Evolutionary conservation across 2,888 invertebrate genomes (phyloP), one percentile per base, ranked within the genome.

Genomic region (Xanthorhoe spadicearia): DNA sequence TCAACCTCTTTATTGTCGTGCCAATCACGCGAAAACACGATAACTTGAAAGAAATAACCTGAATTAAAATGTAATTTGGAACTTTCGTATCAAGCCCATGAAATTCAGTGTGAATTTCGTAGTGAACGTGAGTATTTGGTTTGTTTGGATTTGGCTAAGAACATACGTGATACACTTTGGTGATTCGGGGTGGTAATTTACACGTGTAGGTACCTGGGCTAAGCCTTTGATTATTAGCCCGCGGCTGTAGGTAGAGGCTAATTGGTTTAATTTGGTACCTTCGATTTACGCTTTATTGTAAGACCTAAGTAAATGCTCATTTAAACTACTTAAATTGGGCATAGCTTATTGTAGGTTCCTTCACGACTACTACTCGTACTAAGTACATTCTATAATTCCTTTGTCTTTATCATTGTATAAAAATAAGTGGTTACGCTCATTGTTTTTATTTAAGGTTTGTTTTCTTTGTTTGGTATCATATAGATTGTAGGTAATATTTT

Each of bases 121-220:
- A 61, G 67, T 59, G 49, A 74, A 60, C 59, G 77, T 77, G 68
- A 75, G 77, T 77, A 74, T 67, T 15, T 59, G 32, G 62, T 63
- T 52, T 65, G 8, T 55, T 61, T 56, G 32, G 48, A 62, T 66
- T 63, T 58, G 1, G 54, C 23, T 18, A 54, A 49, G 55, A 18
- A 23, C 46, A 57, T 15, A 60, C 53, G 46, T 23, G 23, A 23
- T 23, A 23, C 23, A 57, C 46, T 61, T 28, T 60, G 56, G 65
- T 62, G 62, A 60, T 69, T 65, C 60, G 49, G 48, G 28, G 55
- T 50, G 63, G 51, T 68, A 64, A 58, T 61, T 61, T 60, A 68
- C 68, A 57, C 64, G 54, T 64, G 61, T n/a, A n/a, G n/a, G n/a
- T 60, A 60, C 38, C 35, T 38, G 50, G 13, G n/a, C 15, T 67